phyloP scores from a whole-genome alignment of 2,113 vertebrate species.

The Upupa epops region DNA sequence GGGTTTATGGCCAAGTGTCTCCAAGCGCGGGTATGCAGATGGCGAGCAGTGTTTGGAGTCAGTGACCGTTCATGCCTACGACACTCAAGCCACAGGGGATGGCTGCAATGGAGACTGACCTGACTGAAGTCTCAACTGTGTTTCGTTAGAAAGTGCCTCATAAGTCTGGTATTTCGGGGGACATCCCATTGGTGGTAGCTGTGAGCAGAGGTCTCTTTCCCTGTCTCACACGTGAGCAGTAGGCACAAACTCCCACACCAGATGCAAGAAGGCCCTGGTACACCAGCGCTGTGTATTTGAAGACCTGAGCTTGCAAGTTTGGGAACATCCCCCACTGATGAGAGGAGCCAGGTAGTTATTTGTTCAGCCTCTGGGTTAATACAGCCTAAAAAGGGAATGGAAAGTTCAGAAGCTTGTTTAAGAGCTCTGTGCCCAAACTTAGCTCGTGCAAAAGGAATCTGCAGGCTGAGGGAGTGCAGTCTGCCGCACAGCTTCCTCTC shows the following conservation, averaged over 20 bases:
- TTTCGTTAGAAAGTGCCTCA: slow-evolving; percentile 43
- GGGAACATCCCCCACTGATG: background rate
- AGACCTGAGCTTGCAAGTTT: background rate
- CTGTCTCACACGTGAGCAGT: background rate
- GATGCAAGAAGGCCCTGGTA: background rate
- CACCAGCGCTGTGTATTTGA: background rate
- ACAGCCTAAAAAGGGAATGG: slow-evolving; percentile 64
- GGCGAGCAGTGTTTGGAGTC: slow-evolving; percentile 7
- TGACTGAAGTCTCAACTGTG: slow-evolving; percentile 11
- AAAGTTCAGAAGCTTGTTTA: slow-evolving; percentile 63
- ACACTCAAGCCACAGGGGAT: background rate
- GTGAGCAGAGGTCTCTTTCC: slow-evolving; percentile 3
- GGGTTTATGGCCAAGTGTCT: slow-evolving; percentile 54
- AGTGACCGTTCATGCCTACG: slow-evolving; percentile 19
- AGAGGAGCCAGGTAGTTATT: slow-evolving; percentile 47
- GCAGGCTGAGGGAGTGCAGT: background rate
- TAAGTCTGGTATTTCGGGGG: slow-evolving; percentile 50
- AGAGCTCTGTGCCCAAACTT: slow-evolving; percentile 52
- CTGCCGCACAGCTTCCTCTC: background rate
- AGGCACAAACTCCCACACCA: slow-evolving; percentile 20
- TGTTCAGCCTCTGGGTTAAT: slow-evolving; percentile 11
- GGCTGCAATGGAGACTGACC: slow-evolving; percentile 38
- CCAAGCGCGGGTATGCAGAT: background rate
- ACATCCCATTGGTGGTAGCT: background rate
- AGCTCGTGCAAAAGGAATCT: slow-evolving; percentile 62